Percentiles rank a stretch among this genome's conserved stretches.
phyloP scores from a whole-genome alignment of 2,113 vertebrate genomes.

The Pimephales promelas region DNA sequence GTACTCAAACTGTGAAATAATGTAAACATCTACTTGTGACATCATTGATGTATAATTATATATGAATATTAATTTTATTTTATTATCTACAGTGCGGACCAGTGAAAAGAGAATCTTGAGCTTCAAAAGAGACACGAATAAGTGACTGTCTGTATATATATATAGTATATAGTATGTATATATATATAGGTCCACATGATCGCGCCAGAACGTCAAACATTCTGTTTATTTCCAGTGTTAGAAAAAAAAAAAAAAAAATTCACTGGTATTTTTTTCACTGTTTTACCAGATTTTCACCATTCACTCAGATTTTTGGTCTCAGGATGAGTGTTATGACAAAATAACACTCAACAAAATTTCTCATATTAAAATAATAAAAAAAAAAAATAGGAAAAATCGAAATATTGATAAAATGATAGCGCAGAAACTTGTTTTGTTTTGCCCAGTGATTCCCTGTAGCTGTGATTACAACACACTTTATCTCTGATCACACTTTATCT shows the following conservation, averaged over 20 bases:
- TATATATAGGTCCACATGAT: not conserved
- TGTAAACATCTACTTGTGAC: not conserved
- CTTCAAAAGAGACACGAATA: not conserved
- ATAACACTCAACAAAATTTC: not conserved
- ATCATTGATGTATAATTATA: too few species aligned
- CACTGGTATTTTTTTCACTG: too few species aligned
- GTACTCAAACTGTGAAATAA: not conserved
- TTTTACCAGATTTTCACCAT: not conserved
- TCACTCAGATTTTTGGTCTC: not conserved
- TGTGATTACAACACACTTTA: not conserved
- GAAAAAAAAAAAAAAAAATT: too few species aligned
- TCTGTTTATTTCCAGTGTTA: not conserved
- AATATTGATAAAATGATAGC: too few species aligned
- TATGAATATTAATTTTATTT: too few species aligned
- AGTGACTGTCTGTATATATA: not conserved
- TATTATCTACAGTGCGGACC: not conserved
- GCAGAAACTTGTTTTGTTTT: not conserved
- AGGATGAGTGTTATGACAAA: not conserved
- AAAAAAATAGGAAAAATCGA: not conserved
- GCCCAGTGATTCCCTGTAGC: not conserved
- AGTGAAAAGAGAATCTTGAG: not conserved
- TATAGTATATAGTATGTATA: too few species aligned
- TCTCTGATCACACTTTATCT: slow-evolving; percentile 33
- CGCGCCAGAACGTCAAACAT: not conserved
- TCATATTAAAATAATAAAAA: not conserved